phyloP scores from a whole-genome alignment of 2,797 vertebrate species.

The Lemur catta region DNA sequence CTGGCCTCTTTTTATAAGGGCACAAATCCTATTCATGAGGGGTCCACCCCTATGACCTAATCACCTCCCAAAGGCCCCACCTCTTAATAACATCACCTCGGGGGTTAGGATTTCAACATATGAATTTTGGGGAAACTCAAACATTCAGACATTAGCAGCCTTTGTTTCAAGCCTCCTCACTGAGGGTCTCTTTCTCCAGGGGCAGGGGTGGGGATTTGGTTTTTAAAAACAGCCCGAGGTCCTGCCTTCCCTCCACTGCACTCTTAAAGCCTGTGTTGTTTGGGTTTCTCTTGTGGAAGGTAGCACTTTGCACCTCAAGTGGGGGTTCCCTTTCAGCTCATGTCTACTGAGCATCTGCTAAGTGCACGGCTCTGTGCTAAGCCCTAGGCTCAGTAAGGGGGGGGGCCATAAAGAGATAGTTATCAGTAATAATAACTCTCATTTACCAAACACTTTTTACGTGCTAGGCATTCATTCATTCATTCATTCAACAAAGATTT shows the following conservation, averaged over 20 bases:
- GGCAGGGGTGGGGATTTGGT: neutral
- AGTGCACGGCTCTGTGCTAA: neutral
- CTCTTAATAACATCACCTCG: neutral
- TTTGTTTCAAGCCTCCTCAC: constrained; percentile 8
- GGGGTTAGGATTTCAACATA: neutral
- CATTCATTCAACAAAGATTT: neutral
- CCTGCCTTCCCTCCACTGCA: neutral
- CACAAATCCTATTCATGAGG: neutral
- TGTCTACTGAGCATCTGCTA: neutral
- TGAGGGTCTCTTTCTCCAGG: neutral
- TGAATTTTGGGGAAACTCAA: neutral
- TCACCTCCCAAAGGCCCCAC: neutral
- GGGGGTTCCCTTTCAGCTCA: neutral
- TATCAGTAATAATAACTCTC: neutral
- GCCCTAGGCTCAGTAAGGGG: neutral
- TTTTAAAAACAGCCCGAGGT: neutral
- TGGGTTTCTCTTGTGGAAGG: neutral
- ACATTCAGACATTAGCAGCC: neutral
- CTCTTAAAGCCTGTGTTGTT: neutral
- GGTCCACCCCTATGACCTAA: neutral
- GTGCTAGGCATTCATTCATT: neutral
- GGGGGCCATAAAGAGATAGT: neutral
- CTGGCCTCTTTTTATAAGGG: neutral
- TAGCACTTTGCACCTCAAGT: neutral
- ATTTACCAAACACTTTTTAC: neutral